phyloP scores from a whole-genome alignment of 2,113 vertebrate genomes.

The Cervus canadensis region DNA sequence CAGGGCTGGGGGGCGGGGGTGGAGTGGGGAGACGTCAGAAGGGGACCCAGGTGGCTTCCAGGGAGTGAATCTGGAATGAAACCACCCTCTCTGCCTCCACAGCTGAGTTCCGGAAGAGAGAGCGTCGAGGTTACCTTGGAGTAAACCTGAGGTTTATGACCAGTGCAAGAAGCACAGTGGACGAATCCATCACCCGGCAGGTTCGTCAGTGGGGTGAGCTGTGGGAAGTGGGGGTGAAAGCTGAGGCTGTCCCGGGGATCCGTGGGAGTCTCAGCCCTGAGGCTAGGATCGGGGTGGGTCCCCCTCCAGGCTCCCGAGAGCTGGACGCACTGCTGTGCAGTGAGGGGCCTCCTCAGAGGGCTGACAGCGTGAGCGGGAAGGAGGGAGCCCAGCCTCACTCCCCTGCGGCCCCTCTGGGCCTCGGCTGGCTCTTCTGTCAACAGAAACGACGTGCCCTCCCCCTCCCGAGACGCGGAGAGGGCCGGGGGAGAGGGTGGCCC shows the following conservation, averaged over 20 bases:
- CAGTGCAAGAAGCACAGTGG: not conserved
- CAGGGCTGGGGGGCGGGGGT: not conserved
- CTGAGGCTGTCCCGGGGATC: not conserved
- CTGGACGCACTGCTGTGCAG: not conserved
- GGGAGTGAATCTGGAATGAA: not conserved
- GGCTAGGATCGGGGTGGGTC: not conserved
- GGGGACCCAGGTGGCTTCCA: not conserved
- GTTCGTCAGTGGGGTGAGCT: not conserved
- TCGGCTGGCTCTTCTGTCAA: not conserved
- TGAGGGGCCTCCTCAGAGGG: not conserved
- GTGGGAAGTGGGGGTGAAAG: not conserved
- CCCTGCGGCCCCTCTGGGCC: too few species aligned
- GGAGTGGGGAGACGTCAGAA: not conserved
- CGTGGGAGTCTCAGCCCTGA: not conserved
- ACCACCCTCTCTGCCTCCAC: not conserved
- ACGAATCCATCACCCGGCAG: constrained; percentile 27
- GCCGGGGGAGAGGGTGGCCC: too few species aligned
- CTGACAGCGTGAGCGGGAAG: not conserved
- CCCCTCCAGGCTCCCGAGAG: not conserved
- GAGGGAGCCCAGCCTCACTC: not conserved
- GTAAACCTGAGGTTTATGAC: constrained; percentile 79
- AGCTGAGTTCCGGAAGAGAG: constrained; percentile 81
- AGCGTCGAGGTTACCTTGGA: constrained; percentile 66
- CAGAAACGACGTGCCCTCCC: not conserved
- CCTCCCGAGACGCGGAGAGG: rapidly evolving